These are phyloP conservation scores for Bubalus kerabau DNA, from an alignment of 2,113 vertebrate genomes.

Conservation along the genomic window DNA sequence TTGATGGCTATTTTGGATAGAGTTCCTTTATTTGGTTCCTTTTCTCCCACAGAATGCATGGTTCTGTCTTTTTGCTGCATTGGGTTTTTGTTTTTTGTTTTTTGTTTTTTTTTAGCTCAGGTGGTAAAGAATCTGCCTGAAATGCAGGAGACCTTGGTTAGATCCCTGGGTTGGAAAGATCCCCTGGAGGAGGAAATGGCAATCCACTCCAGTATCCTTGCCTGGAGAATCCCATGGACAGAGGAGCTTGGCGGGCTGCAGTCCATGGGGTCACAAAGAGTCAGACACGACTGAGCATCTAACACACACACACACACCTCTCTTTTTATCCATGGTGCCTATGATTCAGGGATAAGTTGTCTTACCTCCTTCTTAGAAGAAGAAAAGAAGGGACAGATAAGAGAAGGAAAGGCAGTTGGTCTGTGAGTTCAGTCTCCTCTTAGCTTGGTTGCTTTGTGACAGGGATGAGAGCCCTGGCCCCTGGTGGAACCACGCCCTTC, in stretches of 20 bases:
- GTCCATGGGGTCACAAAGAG: background rate
- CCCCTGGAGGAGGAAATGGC: background rate
- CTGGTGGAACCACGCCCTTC: background rate
- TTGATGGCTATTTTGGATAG: background rate
- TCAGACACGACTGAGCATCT: background rate
- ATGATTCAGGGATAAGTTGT: background rate
- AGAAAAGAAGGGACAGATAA: background rate
- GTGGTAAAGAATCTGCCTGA: background rate
- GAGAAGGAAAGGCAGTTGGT: background rate
- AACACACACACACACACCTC: background rate
- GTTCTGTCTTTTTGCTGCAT: background rate
- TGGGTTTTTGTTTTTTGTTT: too few species aligned
- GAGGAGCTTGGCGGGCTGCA: background rate
- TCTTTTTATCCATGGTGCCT: background rate
- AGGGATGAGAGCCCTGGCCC: background rate
- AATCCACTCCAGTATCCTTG: background rate
- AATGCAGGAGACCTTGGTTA: background rate
- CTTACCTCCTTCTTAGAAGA: background rate
- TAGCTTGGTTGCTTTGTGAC: background rate
- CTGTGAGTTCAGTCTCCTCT: background rate
- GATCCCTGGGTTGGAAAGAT: background rate
- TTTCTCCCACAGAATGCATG: accelerated
- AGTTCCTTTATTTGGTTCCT: background rate
- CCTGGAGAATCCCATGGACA: background rate
- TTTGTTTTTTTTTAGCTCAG: background rate